Evolutionary conservation across 1,140 invertebrate species (phyloP).

Genomic region (Megalopta genalis): DNA sequence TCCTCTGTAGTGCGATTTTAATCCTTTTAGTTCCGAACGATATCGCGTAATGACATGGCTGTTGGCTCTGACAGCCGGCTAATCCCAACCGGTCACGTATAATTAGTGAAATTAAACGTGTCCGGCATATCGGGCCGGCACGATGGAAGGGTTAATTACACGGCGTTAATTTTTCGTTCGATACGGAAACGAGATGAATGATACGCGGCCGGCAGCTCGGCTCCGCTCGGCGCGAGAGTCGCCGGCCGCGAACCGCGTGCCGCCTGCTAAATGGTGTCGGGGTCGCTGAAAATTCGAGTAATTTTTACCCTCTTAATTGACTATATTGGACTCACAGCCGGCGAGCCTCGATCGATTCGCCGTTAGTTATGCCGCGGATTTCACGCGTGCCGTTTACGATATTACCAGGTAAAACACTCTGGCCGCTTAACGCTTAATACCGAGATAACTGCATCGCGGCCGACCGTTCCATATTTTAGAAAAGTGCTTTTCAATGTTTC

Average conservation of each 20-base stretch:
- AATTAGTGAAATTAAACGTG: conserved; percentile 54
- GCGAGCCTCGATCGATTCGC: conserved; percentile 13
- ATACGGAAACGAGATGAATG: conserved; percentile 39
- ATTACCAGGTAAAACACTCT: conserved; percentile 33
- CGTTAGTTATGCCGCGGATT: conserved; percentile 16
- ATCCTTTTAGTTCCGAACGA: conserved; percentile 49
- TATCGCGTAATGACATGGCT: conserved; percentile 44
- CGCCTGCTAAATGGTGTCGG: neutral
- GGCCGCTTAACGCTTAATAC: conserved; percentile 24
- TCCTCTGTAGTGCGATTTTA: conserved; percentile 33
- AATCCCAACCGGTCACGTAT: conserved; percentile 47
- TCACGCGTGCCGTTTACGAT: conserved; percentile 30
- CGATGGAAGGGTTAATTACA: conserved; percentile 42
- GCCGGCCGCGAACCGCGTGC: too few relatives aligned
- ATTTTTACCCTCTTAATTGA: conserved; percentile 50
- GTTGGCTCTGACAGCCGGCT: conserved; percentile 45
- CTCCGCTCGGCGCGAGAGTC: neutral
- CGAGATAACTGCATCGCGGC: conserved; percentile 26
- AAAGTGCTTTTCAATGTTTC: conserved; percentile 54
- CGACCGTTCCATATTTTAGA: conserved; percentile 27
- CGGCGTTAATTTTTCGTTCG: conserved; percentile 45
- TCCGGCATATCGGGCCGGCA: conserved; percentile 16
- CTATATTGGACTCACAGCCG: neutral
- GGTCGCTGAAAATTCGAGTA: conserved; percentile 31
- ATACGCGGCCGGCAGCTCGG: conserved; percentile 1